These are phyloP conservation scores for Acropternis orthonyx DNA, from an alignment of 2,797 vertebrate species.

Conservation along the genomic window DNA sequence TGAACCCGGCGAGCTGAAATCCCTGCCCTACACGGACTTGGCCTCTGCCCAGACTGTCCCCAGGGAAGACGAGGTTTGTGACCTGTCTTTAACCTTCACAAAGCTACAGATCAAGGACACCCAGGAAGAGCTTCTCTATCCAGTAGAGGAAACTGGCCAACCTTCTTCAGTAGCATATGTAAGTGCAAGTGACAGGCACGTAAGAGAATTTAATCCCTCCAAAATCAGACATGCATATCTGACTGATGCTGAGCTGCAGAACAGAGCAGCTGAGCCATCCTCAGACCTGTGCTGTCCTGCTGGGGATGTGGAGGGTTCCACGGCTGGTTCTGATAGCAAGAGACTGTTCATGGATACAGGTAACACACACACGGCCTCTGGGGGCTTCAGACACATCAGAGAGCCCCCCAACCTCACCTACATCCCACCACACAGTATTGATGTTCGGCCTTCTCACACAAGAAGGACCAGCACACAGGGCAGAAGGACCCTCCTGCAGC, in stretches of 20 bases:
- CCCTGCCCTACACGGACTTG: background rate
- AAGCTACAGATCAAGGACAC: conserved; percentile 54
- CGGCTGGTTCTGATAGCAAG: background rate
- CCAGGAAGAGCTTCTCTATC: conserved; percentile 47
- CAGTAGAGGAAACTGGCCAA: conserved; percentile 70
- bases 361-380: background rate
- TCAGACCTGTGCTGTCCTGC: conserved; percentile 14
- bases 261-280: conserved; percentile 18
- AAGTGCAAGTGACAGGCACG: background rate
- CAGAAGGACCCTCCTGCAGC: background rate
- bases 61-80: conserved; percentile 20
- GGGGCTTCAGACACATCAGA: conserved; percentile 13
- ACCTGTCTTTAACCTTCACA: conserved; percentile 66
- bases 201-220: background rate
- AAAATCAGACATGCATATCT: background rate
- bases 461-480: background rate
- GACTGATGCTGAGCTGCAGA: background rate
- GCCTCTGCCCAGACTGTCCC: background rate
- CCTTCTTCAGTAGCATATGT: background rate
- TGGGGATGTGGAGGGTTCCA: background rate
- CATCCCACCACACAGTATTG: conserved; percentile 45
- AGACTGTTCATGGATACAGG: background rate
- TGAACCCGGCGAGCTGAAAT: conserved; percentile 45
- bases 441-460: background rate
- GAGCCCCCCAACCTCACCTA: conserved; percentile 76